Base-by-base conservation (phyloP, 2,113 vertebrate genomes). In the Oncorhynchus tshawytscha region DNA sequence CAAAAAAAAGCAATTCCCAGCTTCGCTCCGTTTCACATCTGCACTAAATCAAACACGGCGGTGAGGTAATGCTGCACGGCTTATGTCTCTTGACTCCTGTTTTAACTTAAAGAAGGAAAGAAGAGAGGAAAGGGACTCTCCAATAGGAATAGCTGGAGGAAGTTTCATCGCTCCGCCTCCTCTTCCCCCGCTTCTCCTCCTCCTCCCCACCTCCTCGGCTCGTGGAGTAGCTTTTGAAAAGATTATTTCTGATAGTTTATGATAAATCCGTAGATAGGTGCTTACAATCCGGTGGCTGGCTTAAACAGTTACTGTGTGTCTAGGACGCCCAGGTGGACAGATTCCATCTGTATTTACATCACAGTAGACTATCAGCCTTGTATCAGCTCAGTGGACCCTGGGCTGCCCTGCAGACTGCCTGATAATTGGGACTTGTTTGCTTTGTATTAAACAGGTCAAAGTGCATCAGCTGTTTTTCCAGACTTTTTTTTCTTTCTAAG, bases 21-120 rank as follows among this genome's bases (percentile, higher is more conserved):
- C 90, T 94, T 93, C 88, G 86, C 85, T 89, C 90, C 85, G 92
- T 93, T 94, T 94, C 93, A 92, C 92, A 95, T 96, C 94, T 94
- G 93, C 90, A 94, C 92, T 94, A 94, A 96, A 96, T 96, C 95
- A 95, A 91, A 90, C 64, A 76, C 82, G 86, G 87, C 87, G 90
- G 90, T 95, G 95, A 95, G 90, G 93, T 95, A 95, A 95, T 92
- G 93, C 84, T 91, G 84, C 87, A 82, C 65, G 82, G 85, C 92
- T 90, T 92, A 85, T 85, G 91, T 92, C 94, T 95, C 91, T 90
- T 91, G 93, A 94, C 94, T 95, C 92, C 92, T 91, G 93, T 94
- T 96, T 96, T 91, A 90, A 89, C 88, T 93, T 92, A 91, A 88
- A 88, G 86, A 83, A 74, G 60, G 75, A 64, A 79, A 64, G 81